Evolutionary conservation across 2,888 invertebrate species (phyloP).

Genomic region (Mythimna lalbum): DNA sequence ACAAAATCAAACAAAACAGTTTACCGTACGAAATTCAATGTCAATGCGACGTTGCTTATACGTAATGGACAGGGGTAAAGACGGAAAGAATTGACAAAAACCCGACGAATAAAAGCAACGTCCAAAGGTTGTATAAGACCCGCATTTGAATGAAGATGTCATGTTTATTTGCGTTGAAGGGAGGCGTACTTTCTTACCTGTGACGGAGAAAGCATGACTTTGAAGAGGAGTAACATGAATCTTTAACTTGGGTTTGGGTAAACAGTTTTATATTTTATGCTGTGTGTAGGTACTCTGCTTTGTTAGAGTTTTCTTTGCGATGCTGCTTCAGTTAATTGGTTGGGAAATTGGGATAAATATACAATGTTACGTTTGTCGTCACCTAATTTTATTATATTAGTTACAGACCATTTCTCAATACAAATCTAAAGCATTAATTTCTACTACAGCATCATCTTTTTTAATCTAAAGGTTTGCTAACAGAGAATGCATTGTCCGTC

Average conservation of each 20-base stretch:
- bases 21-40: conserved; percentile 78
- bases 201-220: conserved; percentile 77
- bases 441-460: no score
- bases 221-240: conserved; percentile 81
- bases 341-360: conserved; percentile 12
- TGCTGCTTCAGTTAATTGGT: conserved; percentile 42
- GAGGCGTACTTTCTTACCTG: conserved; percentile 80
- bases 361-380: neutral
- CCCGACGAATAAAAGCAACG: conserved; percentile 82
- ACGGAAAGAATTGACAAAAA: conserved; percentile 82
- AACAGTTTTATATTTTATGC: conserved; percentile 75
- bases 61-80: conserved; percentile 76
- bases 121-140: conserved; percentile 74
- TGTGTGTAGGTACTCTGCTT: conserved; percentile 56
- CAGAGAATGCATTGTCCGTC: no score
- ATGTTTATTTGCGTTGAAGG: conserved; percentile 88
- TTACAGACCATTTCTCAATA: neutral
- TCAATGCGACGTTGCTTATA: conserved; percentile 77
- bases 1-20: conserved; percentile 63
- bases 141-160: conserved; percentile 84
- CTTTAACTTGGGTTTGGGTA: conserved; percentile 78
- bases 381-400: neutral
- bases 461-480: no score
- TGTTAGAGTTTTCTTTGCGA: conserved; percentile 45
- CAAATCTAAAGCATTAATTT: neutral